phyloP scores from a whole-genome alignment of 1,140 invertebrate species.

The Eubasilissa regina region DNA sequence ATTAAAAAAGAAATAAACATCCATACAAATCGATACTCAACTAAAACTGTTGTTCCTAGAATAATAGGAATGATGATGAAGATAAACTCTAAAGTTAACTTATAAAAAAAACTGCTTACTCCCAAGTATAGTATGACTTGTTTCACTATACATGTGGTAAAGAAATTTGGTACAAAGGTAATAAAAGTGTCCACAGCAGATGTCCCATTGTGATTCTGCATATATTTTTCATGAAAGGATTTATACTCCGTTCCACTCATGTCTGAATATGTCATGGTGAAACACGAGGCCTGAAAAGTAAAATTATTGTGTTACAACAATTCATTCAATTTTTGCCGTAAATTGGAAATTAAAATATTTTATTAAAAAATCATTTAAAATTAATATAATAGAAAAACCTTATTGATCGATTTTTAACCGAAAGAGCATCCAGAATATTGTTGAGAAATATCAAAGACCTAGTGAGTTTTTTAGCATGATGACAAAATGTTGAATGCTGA shows the following conservation, averaged over 20 bases:
- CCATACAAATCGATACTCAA: conserved; percentile 62
- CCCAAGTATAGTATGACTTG: conserved; percentile 56
- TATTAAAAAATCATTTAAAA: too few relatives aligned
- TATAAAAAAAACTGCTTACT: conserved; percentile 56
- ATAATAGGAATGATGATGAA: conserved; percentile 71
- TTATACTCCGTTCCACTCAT: conserved; percentile 63
- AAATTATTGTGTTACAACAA: background rate
- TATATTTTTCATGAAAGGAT: conserved; percentile 67
- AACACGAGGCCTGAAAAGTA: background rate
- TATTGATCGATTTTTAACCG: too few relatives aligned
- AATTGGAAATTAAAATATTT: too few relatives aligned
- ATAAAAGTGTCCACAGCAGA: conserved; percentile 68
- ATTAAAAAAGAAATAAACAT: conserved; percentile 60
- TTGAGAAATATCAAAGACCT: too few relatives aligned
- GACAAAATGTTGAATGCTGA: too few relatives aligned
- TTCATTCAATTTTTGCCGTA: too few relatives aligned
- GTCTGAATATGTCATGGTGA: background rate
- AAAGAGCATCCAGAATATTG: too few relatives aligned
- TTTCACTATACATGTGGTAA: conserved; percentile 63
- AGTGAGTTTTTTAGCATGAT: too few relatives aligned
- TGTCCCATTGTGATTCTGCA: conserved; percentile 71
- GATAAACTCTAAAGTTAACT: conserved; percentile 69
- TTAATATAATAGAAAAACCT: too few relatives aligned
- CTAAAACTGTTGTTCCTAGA: conserved; percentile 69
- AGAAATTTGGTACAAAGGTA: conserved; percentile 69